Percentiles rank a stretch among this genome's conserved stretches.
phyloP scores from a whole-genome alignment of 2,888 invertebrate species.

The Sicus ferrugineus region DNA sequence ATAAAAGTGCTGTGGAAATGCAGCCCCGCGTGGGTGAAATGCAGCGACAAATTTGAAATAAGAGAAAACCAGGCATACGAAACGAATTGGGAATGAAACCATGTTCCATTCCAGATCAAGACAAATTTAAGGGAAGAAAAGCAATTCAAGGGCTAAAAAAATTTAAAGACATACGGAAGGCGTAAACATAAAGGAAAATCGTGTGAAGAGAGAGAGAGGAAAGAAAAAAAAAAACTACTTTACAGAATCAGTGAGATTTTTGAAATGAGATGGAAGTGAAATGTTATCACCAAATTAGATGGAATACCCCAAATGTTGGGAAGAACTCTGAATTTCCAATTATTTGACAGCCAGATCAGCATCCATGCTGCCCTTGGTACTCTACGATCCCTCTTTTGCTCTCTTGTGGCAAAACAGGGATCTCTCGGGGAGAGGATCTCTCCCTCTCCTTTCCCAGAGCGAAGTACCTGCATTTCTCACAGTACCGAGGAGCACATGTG shows the following conservation, averaged over 20 bases:
- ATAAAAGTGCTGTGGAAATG: slow-evolving; percentile 8
- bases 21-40: background rate
- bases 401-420: too few species aligned
- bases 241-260: background rate
- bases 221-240: background rate
- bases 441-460: background rate
- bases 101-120: background rate
- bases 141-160: background rate
- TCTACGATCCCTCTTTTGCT: background rate
- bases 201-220: background rate
- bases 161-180: background rate
- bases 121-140: background rate
- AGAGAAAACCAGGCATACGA: background rate
- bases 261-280: background rate
- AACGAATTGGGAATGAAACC: slow-evolving; percentile 12
- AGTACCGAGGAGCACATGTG: too few species aligned
- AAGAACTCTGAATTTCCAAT: background rate
- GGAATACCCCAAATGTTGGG: background rate
- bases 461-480: background rate
- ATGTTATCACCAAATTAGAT: background rate
- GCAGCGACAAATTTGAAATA: slow-evolving; percentile 23
- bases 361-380: background rate
- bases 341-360: too few species aligned
- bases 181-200: background rate
- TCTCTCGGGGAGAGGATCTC: too few species aligned